Evolutionary conservation across 1,140 invertebrate species (phyloP), one percentile per base, ranked within the genome.

Genomic region (Bombus picipes): DNA sequence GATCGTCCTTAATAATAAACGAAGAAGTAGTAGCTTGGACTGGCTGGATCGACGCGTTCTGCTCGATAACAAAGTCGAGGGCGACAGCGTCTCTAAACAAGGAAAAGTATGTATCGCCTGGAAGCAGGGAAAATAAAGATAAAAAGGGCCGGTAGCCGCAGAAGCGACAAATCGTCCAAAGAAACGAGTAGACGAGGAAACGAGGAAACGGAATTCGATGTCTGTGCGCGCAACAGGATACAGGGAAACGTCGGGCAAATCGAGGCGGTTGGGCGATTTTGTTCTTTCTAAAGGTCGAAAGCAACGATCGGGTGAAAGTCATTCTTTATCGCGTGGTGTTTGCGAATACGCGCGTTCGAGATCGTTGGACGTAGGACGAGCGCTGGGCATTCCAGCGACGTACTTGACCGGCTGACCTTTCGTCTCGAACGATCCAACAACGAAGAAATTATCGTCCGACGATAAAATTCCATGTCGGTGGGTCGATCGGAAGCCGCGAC

Each of bases 401-500:
- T 79, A 43, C 68, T 39, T 39, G 72, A 78, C 74, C 80, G 68
- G 59, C 32, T 88, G 68, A 88, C 82, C 88, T 88, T 85, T 89
- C 62, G 0, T 53, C 18, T 22, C 47, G 0, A 53, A 53, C 47
- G 5, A 34, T 41, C 68, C n/a, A 74, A 65, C 66, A 73, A 84
- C 85, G 34, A 47, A 28, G 0, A 62, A 62, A 62, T n/a, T 13
- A 12, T n/a, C 1, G 12, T 28, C 0, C 28, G 28, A 0, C 59
- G 59, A 62, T 59, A 9, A 28, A 28, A 25, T 59, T 59, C n/a
- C n/a, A n/a, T n/a, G 15, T 5, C 43, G 43, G 0, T 6, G 43
- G 43, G 0, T 15, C 13, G 43, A 3, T 15, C 13, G 3, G 43
- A 47, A 15, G 15, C 43, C 5, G 15, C 43, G 43, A 18, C 43